Evolutionary conservation across 2,797 vertebrate species (phyloP).

Genomic region (Hippoglossus hippoglossus): DNA sequence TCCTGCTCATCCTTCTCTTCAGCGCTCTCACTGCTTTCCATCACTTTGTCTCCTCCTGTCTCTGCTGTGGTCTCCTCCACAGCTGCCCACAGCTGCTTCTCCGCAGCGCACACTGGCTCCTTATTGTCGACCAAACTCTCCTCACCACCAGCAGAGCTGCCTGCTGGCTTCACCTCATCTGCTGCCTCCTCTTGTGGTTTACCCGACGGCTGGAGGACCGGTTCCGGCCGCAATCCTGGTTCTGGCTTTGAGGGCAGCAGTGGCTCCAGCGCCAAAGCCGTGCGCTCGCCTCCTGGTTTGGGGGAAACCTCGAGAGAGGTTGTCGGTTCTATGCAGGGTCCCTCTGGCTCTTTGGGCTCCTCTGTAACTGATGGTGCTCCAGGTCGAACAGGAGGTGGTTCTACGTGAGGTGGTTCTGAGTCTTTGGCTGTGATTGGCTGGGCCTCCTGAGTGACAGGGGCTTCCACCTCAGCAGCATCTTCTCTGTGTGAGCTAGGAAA

Average conservation of each 20-base stretch:
- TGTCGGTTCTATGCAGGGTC: constrained; percentile 36
- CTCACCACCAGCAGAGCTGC: constrained; percentile 26
- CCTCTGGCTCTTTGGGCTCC: constrained; percentile 59
- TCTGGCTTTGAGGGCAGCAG: constrained; percentile 51
- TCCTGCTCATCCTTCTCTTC: constrained; percentile 36
- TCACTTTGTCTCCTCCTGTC: constrained; percentile 23
- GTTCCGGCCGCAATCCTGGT: constrained; percentile 35
- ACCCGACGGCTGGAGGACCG: constrained; percentile 16
- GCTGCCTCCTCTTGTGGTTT: constrained; percentile 41
- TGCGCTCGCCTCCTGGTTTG: constrained; percentile 12
- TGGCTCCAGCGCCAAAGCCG: constrained; percentile 22
- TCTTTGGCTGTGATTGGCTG: constrained; percentile 34
- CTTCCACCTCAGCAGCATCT: constrained; percentile 42
- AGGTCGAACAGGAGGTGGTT: constrained; percentile 33
- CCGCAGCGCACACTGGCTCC: constrained; percentile 57
- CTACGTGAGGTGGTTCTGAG: constrained; percentile 20
- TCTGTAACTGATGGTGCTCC: constrained; percentile 39
- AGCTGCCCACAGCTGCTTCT: constrained; percentile 74
- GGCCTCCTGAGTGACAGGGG: constrained; percentile 6
- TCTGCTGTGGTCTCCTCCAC: constrained; percentile 72
- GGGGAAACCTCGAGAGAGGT: constrained; percentile 19
- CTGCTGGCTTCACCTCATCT: constrained; percentile 21
- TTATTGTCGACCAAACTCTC: constrained; percentile 36
- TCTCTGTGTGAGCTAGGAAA: constrained; percentile 40
- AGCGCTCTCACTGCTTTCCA: constrained; percentile 42